Evolutionary conservation across 2,797 vertebrate genomes (phyloP).

Genomic region (Halcyon leucocephala): DNA sequence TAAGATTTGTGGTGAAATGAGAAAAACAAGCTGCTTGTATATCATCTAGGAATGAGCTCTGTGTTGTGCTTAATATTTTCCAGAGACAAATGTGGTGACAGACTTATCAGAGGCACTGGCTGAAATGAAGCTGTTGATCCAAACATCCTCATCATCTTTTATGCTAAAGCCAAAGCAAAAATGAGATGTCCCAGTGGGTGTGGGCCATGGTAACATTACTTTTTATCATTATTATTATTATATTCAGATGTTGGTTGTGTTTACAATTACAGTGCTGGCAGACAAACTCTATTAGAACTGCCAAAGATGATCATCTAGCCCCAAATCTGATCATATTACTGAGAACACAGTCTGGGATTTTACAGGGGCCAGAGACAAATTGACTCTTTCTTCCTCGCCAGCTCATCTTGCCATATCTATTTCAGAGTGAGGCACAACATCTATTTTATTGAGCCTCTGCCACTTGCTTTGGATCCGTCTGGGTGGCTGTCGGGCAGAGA

Average conservation of each 20-base stretch:
- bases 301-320: slow-evolving; percentile 46
- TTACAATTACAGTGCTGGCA: slow-evolving; percentile 59
- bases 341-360: slow-evolving; percentile 49
- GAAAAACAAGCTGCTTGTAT: slow-evolving; percentile 53
- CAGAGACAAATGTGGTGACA: slow-evolving; percentile 64
- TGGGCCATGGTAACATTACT: slow-evolving; percentile 48
- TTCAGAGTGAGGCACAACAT: background rate
- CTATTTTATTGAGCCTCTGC: background rate
- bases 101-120: slow-evolving; percentile 56
- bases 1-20: slow-evolving; percentile 40
- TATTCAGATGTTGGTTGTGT: slow-evolving; percentile 63
- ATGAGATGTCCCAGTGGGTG: slow-evolving; percentile 39
- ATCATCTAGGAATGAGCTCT: slow-evolving; percentile 20
- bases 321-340: slow-evolving; percentile 42
- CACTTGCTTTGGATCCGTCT: background rate
- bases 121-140: slow-evolving; percentile 66
- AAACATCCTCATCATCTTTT: slow-evolving; percentile 61
- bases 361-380: slow-evolving; percentile 9
- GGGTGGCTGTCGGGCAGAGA: background rate
- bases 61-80: slow-evolving; percentile 53
- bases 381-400: background rate
- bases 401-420: background rate
- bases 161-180: slow-evolving; percentile 55
- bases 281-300: slow-evolving; percentile 29
- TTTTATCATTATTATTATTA: slow-evolving; percentile 61